phyloP scores from a whole-genome alignment of 53 echinoderm and acorn worm species.

The Henricia sp. region DNA sequence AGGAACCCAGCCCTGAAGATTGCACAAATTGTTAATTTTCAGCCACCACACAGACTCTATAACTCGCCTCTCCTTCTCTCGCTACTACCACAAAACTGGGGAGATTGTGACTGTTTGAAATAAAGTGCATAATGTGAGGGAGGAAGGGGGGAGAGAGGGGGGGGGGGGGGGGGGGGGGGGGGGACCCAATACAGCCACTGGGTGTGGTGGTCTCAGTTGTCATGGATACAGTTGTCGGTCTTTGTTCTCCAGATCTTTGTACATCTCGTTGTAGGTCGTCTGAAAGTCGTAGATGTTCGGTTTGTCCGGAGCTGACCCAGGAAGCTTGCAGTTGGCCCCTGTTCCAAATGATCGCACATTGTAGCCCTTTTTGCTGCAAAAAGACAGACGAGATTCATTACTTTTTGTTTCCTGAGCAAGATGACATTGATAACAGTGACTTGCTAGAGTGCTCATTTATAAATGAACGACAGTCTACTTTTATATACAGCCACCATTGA shows the following conservation, averaged over 20 bases:
- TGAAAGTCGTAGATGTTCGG: slow-evolving; percentile 98
- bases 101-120: too few species aligned
- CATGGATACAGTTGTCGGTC: slow-evolving; percentile 94
- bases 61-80: too few species aligned
- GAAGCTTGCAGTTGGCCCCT: slow-evolving; percentile 90
- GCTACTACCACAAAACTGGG: too few species aligned
- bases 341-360: slow-evolving; percentile 97
- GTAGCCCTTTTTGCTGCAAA: slow-evolving; percentile 90
- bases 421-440: neutral
- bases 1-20: too few species aligned
- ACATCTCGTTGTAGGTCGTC: slow-evolving; percentile 96
- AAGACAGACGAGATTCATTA: neutral
- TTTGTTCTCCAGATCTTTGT: slow-evolving; percentile 86
- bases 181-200: neutral
- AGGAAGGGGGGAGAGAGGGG: too few species aligned
- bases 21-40: too few species aligned
- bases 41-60: too few species aligned
- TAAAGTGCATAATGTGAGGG: too few species aligned
- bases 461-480: too few species aligned
- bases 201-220: neutral
- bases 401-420: neutral
- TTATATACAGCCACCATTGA: too few species aligned
- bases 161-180: too few species aligned
- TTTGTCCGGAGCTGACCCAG: slow-evolving; percentile 91
- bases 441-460: too few species aligned